phyloP scores from a whole-genome alignment of 2,797 vertebrate genomes.

The Thripadectes ignobilis region DNA sequence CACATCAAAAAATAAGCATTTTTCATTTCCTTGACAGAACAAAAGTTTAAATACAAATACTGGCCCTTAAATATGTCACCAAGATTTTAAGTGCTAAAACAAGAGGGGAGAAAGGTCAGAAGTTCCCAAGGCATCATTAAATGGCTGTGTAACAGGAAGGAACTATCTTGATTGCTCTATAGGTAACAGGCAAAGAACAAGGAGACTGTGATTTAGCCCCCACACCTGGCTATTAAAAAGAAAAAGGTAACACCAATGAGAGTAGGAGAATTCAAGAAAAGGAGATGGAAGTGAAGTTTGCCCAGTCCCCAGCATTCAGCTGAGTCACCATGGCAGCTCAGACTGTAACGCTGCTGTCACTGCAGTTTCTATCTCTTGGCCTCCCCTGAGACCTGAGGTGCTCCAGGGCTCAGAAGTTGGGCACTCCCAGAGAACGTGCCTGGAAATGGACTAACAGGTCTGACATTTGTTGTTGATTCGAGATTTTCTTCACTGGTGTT shows the following conservation, averaged over 20 bases:
- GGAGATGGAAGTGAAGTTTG: background rate
- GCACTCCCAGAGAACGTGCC: background rate
- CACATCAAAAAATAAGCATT: constrained; percentile 39
- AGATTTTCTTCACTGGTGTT: background rate
- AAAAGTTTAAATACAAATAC: constrained; percentile 25
- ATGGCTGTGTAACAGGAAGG: background rate
- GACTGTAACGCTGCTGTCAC: background rate
- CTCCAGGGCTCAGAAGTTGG: background rate
- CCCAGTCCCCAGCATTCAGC: background rate
- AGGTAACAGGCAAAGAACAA: background rate
- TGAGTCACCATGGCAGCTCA: rapidly evolving
- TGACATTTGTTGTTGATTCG: background rate
- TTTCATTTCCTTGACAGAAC: constrained; percentile 44
- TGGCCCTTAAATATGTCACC: background rate
- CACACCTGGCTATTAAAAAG: background rate
- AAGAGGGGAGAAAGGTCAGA: background rate
- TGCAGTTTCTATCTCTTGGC: rapidly evolving
- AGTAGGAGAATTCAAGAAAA: background rate
- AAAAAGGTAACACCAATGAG: background rate
- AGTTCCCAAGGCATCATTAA: constrained; percentile 6
- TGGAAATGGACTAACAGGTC: background rate
- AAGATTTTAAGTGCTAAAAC: constrained; percentile 25
- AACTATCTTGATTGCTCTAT: background rate
- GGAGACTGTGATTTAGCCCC: background rate
- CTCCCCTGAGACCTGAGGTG: background rate